Evolutionary conservation across 2,113 vertebrate genomes (phyloP), one percentile per base, ranked within the genome.

Genomic region (Cyanoderma ruficeps): DNA sequence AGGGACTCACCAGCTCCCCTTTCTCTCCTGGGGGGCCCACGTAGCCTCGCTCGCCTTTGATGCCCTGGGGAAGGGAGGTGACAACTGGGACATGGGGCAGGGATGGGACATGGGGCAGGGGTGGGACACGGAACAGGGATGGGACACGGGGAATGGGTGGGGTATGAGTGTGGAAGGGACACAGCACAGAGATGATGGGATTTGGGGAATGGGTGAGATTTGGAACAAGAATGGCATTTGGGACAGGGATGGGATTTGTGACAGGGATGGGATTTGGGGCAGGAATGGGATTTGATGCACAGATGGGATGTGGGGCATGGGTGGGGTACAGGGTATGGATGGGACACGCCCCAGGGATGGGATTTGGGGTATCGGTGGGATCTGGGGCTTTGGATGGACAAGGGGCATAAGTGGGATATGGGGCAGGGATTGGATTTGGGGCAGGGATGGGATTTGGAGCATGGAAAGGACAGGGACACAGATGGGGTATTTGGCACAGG

Each of bases 31-130:
- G n/a, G 20, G 95, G 95, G 28, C 99, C 99, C 8, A 93, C 15
- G 35, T 96, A 98, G 37, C 99, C 99, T 24, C 99, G 98, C 53
- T 99, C 99, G 2, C 98, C 99, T 95, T 99, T 99, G 94, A 97
- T 97, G 77, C 99, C 99, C 99, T 99, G 97, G 81, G 60, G 60
- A 44, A 78, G 76, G 57, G 11, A 82, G 35, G 67, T 2, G 56
- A 13, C 16, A 4, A 2, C 31, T 12, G 31, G 79, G 25, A 55
- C 2, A 1, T 16, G 50, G 67, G 63, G 41, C 21, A 28, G 0
- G 11, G 31, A 33, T 13, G 25, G 44, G 55, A 20, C 19, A 4
- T 21, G 46, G 31, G 41, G 44, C 17, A 25, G 1, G 78, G 19
- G 1, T 1, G 13, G 59, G 46, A 27, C 5, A 2, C 1, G 11